Evolutionary conservation across 2,888 invertebrate species (phyloP), one percentile per base, ranked within the genome.

Genomic region (Uropetala carovei): DNA sequence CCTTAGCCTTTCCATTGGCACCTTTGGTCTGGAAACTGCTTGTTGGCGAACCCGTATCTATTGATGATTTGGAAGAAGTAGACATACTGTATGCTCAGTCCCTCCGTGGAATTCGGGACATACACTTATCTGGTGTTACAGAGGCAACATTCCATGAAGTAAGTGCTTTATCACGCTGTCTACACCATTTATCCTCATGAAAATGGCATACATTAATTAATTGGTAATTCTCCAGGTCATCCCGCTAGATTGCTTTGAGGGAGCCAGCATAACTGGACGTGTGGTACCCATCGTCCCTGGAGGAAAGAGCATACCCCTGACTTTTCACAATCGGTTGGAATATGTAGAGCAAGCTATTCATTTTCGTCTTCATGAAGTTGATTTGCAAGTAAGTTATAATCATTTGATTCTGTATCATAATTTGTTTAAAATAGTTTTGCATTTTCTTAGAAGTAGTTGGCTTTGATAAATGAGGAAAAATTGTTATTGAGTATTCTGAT

Each of bases 1-100:
- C 97, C 0, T 94, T 97, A 56, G 96, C 97, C 43, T 95, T 97
- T 59, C 96, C 96, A 59, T 94, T 97, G 84, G 96, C 97, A 0
- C 96, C 96, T 0, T 94, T 96, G 64, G 95, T 97, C 82, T 97
- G 97, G 97, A 97, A 97, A 94, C 95, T 96, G 92, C 94, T 97
- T 75, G 96, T 96, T 14, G 96, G 96, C 16, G 96, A 96, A 94
- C 95, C 96, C 0, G 95, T 96, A 0, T 95, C 95, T 1, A 95
- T 96, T n/a, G 96, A 96, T 93, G 97, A 97, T 94, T 94, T 97
- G 93, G 96, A 96, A 94, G 97, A 97, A 94, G 96, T 95, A 14
- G 96, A 96, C 94, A 95, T 95, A 91, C 95, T 96, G 94, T 96
- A 96, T 93, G 95, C 96, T 59, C 96, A 96, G 94, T 96, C 96